These are phyloP conservation scores for Neolamprologus variostigma DNA, from an alignment of 2,113 vertebrate species.

Conservation along the genomic window DNA sequence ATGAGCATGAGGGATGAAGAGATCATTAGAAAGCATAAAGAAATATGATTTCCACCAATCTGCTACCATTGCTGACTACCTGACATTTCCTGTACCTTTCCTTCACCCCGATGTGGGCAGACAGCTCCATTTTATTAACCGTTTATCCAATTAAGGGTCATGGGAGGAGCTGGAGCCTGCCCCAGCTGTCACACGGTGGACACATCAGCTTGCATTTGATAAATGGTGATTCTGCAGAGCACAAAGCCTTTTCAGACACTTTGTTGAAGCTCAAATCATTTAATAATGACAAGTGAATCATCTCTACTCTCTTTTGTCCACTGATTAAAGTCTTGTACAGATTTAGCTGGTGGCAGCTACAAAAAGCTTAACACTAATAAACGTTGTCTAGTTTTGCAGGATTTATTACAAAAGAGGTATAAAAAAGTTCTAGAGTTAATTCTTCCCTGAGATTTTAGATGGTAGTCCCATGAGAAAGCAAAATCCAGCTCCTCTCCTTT, in stretches of 20 bases:
- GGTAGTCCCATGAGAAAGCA: not conserved
- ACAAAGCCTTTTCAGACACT: not conserved
- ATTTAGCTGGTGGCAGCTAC: not conserved
- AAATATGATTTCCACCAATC: not conserved
- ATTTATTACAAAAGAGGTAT: fast-evolving
- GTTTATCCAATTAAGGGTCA: not conserved
- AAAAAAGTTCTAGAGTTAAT: not conserved
- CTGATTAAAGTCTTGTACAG: not conserved
- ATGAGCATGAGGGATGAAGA: not conserved
- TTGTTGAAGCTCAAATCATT: not conserved
- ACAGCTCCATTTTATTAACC: not conserved
- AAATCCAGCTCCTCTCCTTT: not conserved
- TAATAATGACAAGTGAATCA: not conserved
- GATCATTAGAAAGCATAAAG: not conserved
- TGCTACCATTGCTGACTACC: not conserved
- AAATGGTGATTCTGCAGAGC: not conserved
- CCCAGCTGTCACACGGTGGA: not conserved
- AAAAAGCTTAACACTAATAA: fast-evolving
- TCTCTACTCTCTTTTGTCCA: not conserved
- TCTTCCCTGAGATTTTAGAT: fast-evolving
- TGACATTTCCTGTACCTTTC: not conserved
- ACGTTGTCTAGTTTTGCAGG: not conserved
- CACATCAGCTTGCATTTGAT: not conserved
- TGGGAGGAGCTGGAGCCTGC: not conserved
- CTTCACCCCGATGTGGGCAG: not conserved